These are phyloP conservation scores for Leptosomus discolor DNA, from an alignment of 2,113 vertebrate genomes.

Conservation along the genomic window DNA sequence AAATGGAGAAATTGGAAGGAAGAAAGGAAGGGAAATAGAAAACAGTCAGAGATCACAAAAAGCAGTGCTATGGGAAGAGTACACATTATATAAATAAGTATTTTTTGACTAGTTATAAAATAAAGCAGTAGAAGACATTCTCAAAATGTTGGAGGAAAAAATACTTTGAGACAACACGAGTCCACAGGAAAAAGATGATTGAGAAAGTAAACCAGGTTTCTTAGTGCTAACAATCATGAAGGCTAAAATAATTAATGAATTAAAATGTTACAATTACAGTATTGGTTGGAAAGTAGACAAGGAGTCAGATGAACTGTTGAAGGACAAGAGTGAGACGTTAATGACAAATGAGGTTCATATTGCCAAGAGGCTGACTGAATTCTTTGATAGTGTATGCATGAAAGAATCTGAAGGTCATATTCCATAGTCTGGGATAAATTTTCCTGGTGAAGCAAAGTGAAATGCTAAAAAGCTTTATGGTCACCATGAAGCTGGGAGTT, in stretches of 20 bases:
- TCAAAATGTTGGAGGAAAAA: background rate
- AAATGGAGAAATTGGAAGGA: background rate
- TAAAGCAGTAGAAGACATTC: background rate
- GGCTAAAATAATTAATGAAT: constrained; percentile 4
- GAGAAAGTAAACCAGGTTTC: background rate
- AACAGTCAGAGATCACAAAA: background rate
- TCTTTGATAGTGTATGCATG: background rate
- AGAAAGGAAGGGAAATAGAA: background rate
- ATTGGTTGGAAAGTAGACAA: background rate
- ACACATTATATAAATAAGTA: fast-evolving
- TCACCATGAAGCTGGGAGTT: background rate
- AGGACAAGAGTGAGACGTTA: constrained; percentile 8
- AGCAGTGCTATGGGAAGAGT: background rate
- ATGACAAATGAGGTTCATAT: constrained; percentile 12
- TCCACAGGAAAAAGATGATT: background rate
- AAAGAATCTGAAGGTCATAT: constrained; percentile 43
- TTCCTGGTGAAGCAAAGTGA: background rate
- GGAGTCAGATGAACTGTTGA: background rate
- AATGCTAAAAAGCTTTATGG: constrained; percentile 34
- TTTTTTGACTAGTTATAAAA: background rate
- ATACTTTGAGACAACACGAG: background rate
- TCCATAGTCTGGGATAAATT: constrained; percentile 35
- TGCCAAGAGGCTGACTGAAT: constrained; percentile 40
- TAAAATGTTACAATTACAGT: background rate
- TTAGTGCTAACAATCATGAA: background rate